Evolutionary conservation across 2,797 vertebrate genomes (phyloP).

Genomic region (Peromyscus aztecus): DNA sequence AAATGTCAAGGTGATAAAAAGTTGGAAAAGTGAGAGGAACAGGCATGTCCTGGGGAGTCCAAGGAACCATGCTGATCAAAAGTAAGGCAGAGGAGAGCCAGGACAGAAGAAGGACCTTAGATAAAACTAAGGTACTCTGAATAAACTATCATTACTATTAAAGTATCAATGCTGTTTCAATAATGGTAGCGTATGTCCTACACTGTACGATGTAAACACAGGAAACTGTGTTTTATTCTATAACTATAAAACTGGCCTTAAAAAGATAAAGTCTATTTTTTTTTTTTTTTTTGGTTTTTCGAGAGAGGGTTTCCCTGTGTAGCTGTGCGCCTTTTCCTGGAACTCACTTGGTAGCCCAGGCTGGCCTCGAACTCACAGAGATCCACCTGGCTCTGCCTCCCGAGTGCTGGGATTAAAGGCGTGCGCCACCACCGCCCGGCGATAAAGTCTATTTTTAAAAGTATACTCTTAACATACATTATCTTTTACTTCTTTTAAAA

Average conservation of each 20-base stretch:
- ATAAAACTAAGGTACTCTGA: neutral
- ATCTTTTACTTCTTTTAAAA: neutral
- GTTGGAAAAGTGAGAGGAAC: neutral
- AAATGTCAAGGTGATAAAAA: neutral
- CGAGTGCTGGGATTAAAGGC: no score
- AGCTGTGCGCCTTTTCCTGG: no score
- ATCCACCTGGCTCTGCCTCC: no score
- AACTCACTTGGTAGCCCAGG: no score
- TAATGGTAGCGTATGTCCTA: neutral
- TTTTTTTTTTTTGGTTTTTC: no score
- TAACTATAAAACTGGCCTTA: conserved; percentile 48
- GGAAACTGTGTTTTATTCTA: neutral
- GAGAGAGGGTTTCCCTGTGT: no score
- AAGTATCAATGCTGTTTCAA: neutral
- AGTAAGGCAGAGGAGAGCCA: neutral
- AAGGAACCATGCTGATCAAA: neutral
- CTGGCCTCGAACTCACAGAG: no score
- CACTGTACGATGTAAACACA: neutral
- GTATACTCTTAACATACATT: neutral
- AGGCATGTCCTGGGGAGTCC: neutral
- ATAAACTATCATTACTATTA: neutral
- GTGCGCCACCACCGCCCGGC: no score
- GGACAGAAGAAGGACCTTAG: neutral
- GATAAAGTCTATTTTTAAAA: conserved; percentile 4
- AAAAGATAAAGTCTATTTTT: conserved; percentile 21